These are phyloP conservation scores for Drosophila lacertosa DNA, from an alignment of 1,140 invertebrate species.

Conservation along the genomic window DNA sequence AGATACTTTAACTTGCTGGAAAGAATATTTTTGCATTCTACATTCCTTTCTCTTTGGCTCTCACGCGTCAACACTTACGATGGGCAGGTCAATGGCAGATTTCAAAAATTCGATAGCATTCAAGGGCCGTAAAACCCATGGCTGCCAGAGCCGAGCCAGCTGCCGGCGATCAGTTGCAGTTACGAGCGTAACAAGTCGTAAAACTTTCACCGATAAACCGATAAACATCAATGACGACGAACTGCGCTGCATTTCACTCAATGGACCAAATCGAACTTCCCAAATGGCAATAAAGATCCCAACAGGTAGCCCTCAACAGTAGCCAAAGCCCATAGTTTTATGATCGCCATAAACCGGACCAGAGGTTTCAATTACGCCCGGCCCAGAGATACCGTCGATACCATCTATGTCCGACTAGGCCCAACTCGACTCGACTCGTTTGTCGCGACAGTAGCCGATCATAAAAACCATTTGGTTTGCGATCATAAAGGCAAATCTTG, in stretches of 20 bases:
- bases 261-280: conserved; percentile 59
- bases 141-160: conserved; percentile 9
- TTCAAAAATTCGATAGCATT: conserved; percentile 12
- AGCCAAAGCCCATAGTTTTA: conserved; percentile 48
- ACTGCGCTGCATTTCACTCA: conserved; percentile 43
- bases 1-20: no score
- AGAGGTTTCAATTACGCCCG: conserved; percentile 58
- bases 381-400: conserved; percentile 18
- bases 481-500: conserved; percentile 56
- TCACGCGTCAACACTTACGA: conserved; percentile 12
- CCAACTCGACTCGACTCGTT: background rate
- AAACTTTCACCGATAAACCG: conserved; percentile 73
- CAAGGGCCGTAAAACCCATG: conserved; percentile 26
- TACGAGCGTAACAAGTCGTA: conserved; percentile 65
- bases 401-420: conserved; percentile 10
- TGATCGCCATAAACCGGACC: conserved; percentile 41
- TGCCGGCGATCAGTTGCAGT: conserved; percentile 21
- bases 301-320: conserved; percentile 32
- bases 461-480: conserved; percentile 26
- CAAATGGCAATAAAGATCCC: conserved; percentile 35
- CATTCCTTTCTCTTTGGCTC: conserved; percentile 12
- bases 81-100: conserved; percentile 19
- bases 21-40: conserved; percentile 2
- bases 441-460: conserved; percentile 26
- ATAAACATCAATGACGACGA: conserved; percentile 58